Conservation (phyloP, 2,797 vertebrate species). For the Mionectes olivaceus region DNA sequence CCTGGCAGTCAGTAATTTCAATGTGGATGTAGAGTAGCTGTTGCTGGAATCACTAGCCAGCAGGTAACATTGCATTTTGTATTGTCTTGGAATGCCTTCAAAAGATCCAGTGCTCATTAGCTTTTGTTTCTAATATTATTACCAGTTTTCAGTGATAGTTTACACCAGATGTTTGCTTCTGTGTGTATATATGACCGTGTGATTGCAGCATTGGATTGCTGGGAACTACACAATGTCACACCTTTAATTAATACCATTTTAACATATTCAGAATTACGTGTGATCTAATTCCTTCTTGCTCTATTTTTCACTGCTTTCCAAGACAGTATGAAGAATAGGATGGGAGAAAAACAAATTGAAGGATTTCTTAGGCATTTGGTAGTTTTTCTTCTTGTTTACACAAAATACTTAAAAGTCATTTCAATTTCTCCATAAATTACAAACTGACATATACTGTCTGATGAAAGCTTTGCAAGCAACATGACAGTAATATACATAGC, state of each 20-base stretch:
- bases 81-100: not conserved
- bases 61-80: not conserved
- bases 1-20: not conserved
- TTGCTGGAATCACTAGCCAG: not conserved
- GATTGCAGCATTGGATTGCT: not conserved
- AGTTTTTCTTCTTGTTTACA: not conserved
- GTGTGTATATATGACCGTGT: fast-evolving
- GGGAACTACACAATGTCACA: not conserved
- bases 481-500: not conserved
- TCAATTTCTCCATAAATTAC: not conserved
- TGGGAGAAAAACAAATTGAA: not conserved
- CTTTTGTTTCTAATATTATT: not conserved
- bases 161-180: not conserved
- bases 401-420: not conserved
- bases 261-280: not conserved
- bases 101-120: not conserved
- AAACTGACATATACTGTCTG: not conserved
- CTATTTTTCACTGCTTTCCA: not conserved
- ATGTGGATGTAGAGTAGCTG: not conserved
- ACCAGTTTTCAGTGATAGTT: not conserved
- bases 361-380: not conserved
- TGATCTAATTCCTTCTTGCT: not conserved
- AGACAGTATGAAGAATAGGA: not conserved
- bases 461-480: not conserved
- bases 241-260: not conserved